phyloP scores from a whole-genome alignment of 2,888 invertebrate genomes.

The Chymomyza amoena region DNA sequence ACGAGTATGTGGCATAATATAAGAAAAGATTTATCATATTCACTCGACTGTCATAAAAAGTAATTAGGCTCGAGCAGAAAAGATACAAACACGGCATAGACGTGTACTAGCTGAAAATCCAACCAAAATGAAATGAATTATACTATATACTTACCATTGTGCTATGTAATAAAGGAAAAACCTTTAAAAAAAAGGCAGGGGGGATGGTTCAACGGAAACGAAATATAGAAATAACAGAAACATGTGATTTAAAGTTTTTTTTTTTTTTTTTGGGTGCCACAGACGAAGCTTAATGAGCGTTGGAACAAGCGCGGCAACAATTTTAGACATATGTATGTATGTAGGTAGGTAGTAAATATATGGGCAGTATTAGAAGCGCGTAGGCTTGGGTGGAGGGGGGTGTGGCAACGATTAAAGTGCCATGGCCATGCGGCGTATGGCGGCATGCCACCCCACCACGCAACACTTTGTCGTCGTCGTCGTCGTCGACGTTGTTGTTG shows the following conservation, averaged over 20 bases:
- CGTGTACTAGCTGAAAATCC: slow-evolving; percentile 2
- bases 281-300: slow-evolving; percentile 41
- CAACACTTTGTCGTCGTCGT: slow-evolving; percentile 21
- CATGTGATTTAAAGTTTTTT: slow-evolving; percentile 63
- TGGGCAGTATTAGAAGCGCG: slow-evolving; percentile 4
- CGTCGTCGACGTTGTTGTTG: slow-evolving; percentile 11
- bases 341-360: background rate
- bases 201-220: slow-evolving; percentile 22
- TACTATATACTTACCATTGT: slow-evolving; percentile 3
- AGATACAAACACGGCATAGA: slow-evolving; percentile 50
- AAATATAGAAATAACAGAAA: slow-evolving; percentile 33
- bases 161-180: slow-evolving; percentile 25
- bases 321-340: background rate
- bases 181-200: slow-evolving; percentile 16
- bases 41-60: slow-evolving; percentile 68
- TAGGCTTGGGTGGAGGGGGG: slow-evolving; percentile 16
- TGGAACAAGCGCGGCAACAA: slow-evolving; percentile 17
- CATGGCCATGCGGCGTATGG: slow-evolving; percentile 19
- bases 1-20: background rate
- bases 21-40: slow-evolving; percentile 64
- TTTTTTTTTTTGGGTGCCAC: slow-evolving; percentile 32
- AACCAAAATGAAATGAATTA: slow-evolving; percentile 39
- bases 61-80: slow-evolving; percentile 55
- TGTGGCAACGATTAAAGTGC: slow-evolving; percentile 55
- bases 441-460: background rate